Base-by-base conservation (phyloP, 2,888 invertebrate species). In the Junonia oenone region DNA sequence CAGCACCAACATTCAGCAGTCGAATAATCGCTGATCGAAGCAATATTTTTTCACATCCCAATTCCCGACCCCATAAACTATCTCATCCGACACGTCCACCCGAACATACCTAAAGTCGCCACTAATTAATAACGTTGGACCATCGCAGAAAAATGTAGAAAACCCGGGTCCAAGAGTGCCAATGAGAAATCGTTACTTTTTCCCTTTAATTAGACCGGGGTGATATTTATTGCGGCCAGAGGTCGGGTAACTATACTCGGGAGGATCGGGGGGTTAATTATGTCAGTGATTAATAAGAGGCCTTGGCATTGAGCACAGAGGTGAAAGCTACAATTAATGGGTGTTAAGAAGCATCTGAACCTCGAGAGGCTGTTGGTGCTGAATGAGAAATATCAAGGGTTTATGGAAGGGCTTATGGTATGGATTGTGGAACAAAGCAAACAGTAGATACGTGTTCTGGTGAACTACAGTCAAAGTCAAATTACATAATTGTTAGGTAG, bases 161-260 rank as follows among this genome's bases (percentile, higher is more conserved):
- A 46, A 19, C 5, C 15, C 8, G 13, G 26, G 11, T 5, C 48
- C 22, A 37, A 49, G 46, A 45, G 52, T 38, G 29, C 45, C 38
- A 37, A 37, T 46, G 52, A 52, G 37, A 46, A 31, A 54, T 48
- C 31, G 40, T 26, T 33, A 19, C 26, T 13, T 40, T 43, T 33
- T 48, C 26, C 31, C n/a, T 45, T 45, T 58, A 62, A 56, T 59
- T 51, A 55, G 51, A 45, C 55, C 58, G 52, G 50, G 38, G 52
- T 49, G 55, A 59, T 58, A 59, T 60, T 60, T 59, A 60, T 55
- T 51, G 50, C 58, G 46, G 45, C 40, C 50, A 40, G 52, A 59
- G 58, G 46, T 51, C 51, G 45, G 40, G 49, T 51, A 59, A 56
- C 57, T 58, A 55, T 43, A 56, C 55, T 54, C 60, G 38, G 35